Percentiles rank a stretch among this genome's conserved stretches.
Evolutionary conservation across 2,888 invertebrate species (phyloP).

Genomic region (Terebella lapidaria): DNA sequence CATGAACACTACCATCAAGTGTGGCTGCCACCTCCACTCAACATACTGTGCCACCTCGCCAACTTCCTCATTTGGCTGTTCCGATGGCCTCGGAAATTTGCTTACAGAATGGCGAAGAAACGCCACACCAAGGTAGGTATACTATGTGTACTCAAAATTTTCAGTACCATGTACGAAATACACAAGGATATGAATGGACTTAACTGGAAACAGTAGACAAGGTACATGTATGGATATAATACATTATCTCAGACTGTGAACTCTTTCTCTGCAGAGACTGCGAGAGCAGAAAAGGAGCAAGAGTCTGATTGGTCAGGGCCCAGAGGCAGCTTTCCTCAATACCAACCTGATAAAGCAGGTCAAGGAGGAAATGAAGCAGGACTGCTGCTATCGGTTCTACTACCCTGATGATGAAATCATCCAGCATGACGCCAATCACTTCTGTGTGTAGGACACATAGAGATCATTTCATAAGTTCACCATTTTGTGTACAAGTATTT

Average conservation of each 20-base stretch:
- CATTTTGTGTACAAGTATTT: too few relatives aligned
- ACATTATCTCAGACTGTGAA: too few relatives aligned
- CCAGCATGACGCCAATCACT: not conserved
- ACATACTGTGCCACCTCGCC: constrained; percentile 11
- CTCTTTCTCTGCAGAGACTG: too few relatives aligned
- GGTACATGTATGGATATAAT: too few relatives aligned
- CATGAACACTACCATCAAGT: constrained; percentile 16
- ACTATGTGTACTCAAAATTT: too few relatives aligned
- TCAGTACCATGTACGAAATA: too few relatives aligned
- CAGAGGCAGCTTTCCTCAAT: not conserved
- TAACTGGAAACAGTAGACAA: too few relatives aligned
- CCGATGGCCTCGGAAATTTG: not conserved
- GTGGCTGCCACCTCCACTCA: constrained; percentile 22
- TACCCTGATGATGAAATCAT: not conserved
- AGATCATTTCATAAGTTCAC: too few relatives aligned
- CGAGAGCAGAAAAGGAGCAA: not conserved
- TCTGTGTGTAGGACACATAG: not conserved
- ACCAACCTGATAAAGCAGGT: not conserved
- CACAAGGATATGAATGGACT: too few relatives aligned
- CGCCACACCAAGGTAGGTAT: not conserved
- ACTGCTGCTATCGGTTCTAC: not conserved
- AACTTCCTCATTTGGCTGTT: not conserved
- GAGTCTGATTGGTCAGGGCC: not conserved
- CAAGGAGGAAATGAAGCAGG: not conserved
- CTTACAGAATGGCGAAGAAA: not conserved